Percentiles rank a stretch among this genome's conserved stretches.
phyloP scores from a whole-genome alignment of 1,140 invertebrate species.

The Caerostris extrusa region DNA sequence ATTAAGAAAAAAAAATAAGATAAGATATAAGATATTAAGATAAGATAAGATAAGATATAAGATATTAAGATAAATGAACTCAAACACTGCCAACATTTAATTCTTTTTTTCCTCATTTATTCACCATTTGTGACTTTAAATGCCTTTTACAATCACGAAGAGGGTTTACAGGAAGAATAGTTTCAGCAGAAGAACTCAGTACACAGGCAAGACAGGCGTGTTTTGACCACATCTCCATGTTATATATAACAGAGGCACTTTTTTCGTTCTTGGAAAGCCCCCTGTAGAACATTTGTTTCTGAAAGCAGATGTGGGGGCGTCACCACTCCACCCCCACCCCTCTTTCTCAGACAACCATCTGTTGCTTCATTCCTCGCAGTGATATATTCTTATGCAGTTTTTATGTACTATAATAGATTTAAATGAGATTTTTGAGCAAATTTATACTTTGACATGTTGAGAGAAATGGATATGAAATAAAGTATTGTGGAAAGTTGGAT shows the following conservation, averaged over 20 bases:
- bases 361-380: neutral
- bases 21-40: no score
- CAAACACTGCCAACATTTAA: no score
- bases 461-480: constrained; percentile 72
- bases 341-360: neutral
- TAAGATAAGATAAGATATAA: no score
- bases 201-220: no score
- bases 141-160: no score
- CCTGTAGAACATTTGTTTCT: neutral
- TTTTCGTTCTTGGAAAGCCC: neutral
- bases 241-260: neutral
- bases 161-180: no score
- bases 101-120: no score
- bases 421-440: constrained; percentile 61
- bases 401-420: constrained; percentile 74
- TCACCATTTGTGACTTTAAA: no score
- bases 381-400: constrained; percentile 23
- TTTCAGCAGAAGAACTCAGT: no score
- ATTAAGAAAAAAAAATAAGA: no score
- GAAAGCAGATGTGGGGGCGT: neutral
- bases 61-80: no score
- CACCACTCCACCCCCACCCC: neutral
- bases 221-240: no score
- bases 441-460: constrained; percentile 74
- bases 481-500: constrained; percentile 75